Conservation (phyloP, 2,113 vertebrate genomes). For the Pontoporia blainvillei region DNA sequence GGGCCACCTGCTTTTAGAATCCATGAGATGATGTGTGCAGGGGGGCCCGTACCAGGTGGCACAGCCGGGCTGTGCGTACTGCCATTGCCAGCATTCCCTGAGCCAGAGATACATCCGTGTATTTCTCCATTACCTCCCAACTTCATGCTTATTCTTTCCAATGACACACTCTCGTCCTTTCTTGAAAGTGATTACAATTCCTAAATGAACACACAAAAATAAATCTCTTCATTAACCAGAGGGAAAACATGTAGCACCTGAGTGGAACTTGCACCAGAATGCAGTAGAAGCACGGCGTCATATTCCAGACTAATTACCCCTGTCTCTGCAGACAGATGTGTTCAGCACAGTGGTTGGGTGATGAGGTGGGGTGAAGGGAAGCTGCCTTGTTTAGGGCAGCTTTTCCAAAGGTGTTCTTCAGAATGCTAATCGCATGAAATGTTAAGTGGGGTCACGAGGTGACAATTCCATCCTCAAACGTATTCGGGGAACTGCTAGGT, state of each 20-base stretch:
- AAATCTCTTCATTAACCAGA: slow-evolving; percentile 50
- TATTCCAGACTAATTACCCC: neutral
- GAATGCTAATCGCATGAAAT: neutral
- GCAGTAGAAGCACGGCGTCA: neutral
- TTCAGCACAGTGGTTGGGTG: accelerated
- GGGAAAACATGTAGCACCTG: neutral
- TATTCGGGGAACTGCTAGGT: neutral
- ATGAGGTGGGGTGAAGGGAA: neutral
- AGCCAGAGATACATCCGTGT: neutral
- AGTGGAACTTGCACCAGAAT: neutral
- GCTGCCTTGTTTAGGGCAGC: neutral
- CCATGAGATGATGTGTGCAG: neutral
- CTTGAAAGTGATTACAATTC: slow-evolving; percentile 29
- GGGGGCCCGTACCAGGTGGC: accelerated
- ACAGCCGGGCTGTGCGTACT: neutral
- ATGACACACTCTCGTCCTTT: neutral
- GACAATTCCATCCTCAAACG: neutral
- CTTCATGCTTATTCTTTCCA: neutral
- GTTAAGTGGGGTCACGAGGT: neutral
- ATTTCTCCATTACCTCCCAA: neutral
- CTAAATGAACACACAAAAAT: slow-evolving; percentile 39
- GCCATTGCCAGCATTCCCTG: neutral
- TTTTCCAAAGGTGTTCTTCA: neutral
- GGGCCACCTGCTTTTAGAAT: neutral
- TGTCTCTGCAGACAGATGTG: neutral